Evolutionary conservation across 1,140 invertebrate genomes (phyloP).

Genomic region (Agraylea sexmaculata): DNA sequence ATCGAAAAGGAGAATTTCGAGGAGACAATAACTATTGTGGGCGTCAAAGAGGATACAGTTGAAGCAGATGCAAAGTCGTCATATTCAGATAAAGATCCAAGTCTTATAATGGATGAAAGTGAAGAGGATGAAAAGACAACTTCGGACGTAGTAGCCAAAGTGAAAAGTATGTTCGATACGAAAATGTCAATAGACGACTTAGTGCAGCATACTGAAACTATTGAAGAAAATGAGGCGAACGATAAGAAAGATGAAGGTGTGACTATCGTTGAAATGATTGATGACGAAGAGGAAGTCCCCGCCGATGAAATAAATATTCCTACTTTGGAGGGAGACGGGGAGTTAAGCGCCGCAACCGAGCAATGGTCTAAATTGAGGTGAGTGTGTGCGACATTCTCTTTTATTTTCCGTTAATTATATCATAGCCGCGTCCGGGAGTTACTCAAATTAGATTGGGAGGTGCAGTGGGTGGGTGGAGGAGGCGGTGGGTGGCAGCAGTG

Average conservation of each 20-base stretch:
- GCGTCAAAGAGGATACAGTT: conserved; percentile 20
- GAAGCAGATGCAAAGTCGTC: conserved; percentile 13
- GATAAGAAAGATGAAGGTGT: conserved; percentile 30
- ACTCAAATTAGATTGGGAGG: not conserved
- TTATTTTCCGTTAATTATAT: not conserved
- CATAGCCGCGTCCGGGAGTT: not conserved
- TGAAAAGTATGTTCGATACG: conserved; percentile 19
- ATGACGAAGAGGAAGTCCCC: conserved; percentile 29
- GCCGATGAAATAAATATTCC: conserved; percentile 7
- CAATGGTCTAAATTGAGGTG: conserved; percentile 23
- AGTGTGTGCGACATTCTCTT: conserved; percentile 7
- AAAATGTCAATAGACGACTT: conserved; percentile 16
- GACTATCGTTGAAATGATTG: conserved; percentile 37
- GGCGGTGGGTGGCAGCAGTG: conserved; percentile 8
- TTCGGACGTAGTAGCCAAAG: conserved; percentile 14
- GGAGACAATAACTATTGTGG: conserved; percentile 22
- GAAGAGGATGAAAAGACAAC: conserved; percentile 22
- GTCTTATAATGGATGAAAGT: conserved; percentile 24
- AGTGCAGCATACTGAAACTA: conserved; percentile 26
- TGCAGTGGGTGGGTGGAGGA: conserved; percentile 22
- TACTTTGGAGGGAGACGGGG: conserved; percentile 10
- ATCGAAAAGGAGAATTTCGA: conserved; percentile 33
- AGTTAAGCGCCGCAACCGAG: conserved; percentile 11
- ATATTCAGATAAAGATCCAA: conserved; percentile 19
- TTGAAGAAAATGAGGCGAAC: conserved; percentile 33